Evolutionary conservation across 2,113 vertebrate genomes (phyloP).

Genomic region (Clinocottus analis): DNA sequence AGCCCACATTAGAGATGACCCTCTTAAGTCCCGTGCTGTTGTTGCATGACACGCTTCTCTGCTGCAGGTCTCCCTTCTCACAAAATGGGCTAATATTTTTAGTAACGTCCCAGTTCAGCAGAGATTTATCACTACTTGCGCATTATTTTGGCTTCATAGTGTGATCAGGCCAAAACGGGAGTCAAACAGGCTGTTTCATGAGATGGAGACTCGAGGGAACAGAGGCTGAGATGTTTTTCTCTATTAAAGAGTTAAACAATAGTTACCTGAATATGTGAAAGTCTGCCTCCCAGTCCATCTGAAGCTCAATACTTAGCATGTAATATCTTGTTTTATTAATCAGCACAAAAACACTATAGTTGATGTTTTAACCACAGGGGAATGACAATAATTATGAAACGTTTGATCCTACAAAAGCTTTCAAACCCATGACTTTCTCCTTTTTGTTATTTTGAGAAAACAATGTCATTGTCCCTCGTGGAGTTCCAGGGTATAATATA

Average conservation of each 20-base stretch:
- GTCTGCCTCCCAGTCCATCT: background rate
- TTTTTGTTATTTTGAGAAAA: background rate
- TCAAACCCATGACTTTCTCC: background rate
- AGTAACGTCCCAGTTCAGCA: slow-evolving; percentile 74
- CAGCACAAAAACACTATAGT: background rate
- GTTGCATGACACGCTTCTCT: slow-evolving; percentile 23
- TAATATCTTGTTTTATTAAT: background rate
- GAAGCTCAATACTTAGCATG: background rate
- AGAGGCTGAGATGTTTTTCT: background rate
- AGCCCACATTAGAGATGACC: background rate
- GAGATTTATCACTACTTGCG: slow-evolving; percentile 67
- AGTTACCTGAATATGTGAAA: background rate
- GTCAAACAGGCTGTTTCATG: background rate
- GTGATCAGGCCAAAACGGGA: slow-evolving; percentile 31
- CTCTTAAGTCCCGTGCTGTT: background rate
- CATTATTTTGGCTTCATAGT: slow-evolving; percentile 58
- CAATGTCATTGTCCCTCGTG: background rate
- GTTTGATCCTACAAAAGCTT: background rate
- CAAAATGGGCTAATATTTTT: slow-evolving; percentile 83
- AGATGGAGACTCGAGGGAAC: background rate
- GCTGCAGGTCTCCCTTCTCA: slow-evolving; percentile 53
- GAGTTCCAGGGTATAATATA: background rate
- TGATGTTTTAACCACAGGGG: background rate
- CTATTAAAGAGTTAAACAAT: background rate
- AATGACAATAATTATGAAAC: background rate